Evolutionary conservation across 2,797 vertebrate genomes (phyloP).

Genomic region (Intellagama lesueurii): DNA sequence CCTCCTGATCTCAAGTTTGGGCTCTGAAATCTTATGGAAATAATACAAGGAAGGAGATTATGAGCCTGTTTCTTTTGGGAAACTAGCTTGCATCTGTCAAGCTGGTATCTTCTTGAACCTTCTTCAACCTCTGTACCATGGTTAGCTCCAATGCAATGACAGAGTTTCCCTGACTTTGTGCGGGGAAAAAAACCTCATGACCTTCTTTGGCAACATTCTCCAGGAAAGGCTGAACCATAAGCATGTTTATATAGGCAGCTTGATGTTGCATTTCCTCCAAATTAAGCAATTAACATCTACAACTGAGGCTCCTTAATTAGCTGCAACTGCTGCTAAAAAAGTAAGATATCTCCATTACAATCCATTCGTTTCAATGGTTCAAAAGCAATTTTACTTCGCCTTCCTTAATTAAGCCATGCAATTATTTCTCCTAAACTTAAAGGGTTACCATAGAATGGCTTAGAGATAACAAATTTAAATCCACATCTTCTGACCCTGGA

Average conservation of each 20-base stretch:
- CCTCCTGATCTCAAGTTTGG: too few species aligned
- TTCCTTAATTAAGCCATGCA: slow-evolving; percentile 21
- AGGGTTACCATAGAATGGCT: slow-evolving; percentile 10
- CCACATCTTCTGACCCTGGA: not conserved
- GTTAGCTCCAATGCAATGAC: not conserved
- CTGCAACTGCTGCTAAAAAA: not conserved
- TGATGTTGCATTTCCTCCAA: slow-evolving; percentile 26
- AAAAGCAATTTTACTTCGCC: slow-evolving; percentile 36
- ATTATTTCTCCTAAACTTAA: slow-evolving; percentile 27
- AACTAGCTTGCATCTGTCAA: not conserved
- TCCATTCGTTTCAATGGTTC: slow-evolving; percentile 11
- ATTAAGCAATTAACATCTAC: slow-evolving; percentile 16
- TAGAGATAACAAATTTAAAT: slow-evolving; percentile 39
- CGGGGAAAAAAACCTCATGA: slow-evolving; percentile 10
- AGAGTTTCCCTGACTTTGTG: not conserved
- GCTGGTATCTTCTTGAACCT: not conserved
- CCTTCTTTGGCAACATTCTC: slow-evolving; percentile 3
- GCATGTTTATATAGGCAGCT: not conserved
- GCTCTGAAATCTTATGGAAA: too few species aligned
- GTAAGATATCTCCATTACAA: slow-evolving; percentile 18
- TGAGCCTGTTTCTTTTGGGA: not conserved
- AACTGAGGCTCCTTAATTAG: slow-evolving; percentile 25
- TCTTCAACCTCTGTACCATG: not conserved
- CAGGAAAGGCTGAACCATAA: not conserved
- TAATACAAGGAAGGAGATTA: not conserved